phyloP scores from a whole-genome alignment of 2,797 vertebrate genomes.

The Labroides dimidiatus region DNA sequence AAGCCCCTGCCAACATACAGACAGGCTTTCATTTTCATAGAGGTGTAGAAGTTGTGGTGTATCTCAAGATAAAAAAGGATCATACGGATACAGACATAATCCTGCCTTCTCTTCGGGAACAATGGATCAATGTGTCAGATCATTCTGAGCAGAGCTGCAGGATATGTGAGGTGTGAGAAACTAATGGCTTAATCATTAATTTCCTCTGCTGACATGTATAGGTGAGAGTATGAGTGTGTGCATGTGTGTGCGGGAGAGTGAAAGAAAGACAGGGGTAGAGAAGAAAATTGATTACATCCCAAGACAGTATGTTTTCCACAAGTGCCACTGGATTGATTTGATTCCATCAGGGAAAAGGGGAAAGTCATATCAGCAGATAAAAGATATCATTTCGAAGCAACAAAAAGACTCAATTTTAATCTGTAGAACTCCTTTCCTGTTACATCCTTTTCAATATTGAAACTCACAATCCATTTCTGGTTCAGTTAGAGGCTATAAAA shows the following conservation, averaged over 20 bases:
- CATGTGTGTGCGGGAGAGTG: not conserved
- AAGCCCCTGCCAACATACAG: slow-evolving; percentile 33
- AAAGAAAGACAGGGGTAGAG: too few relatives aligned
- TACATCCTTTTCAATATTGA: not conserved
- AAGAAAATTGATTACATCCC: not conserved
- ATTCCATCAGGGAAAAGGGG: slow-evolving; percentile 1
- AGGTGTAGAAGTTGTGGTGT: slow-evolving; percentile 6
- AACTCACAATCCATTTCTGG: not conserved
- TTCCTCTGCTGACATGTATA: not conserved
- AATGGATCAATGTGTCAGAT: slow-evolving; percentile 25
- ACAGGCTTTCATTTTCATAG: slow-evolving; percentile 39
- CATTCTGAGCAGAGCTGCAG: slow-evolving; percentile 23
- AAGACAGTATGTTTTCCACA: not conserved
- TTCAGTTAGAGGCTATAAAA: not conserved
- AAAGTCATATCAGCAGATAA: not conserved
- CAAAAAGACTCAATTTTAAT: not conserved
- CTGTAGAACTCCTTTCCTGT: not conserved
- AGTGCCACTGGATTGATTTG: not conserved
- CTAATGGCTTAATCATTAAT: slow-evolving; percentile 2
- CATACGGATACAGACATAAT: slow-evolving; percentile 22
- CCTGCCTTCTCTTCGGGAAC: slow-evolving; percentile 18
- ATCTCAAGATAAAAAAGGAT: slow-evolving; percentile 31
- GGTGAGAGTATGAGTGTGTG: not conserved
- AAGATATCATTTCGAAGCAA: not conserved
- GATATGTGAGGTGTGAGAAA: slow-evolving; percentile 32